Evolutionary conservation across 2,797 vertebrate genomes (phyloP).

Genomic region (Kryptopterus vitreolus): DNA sequence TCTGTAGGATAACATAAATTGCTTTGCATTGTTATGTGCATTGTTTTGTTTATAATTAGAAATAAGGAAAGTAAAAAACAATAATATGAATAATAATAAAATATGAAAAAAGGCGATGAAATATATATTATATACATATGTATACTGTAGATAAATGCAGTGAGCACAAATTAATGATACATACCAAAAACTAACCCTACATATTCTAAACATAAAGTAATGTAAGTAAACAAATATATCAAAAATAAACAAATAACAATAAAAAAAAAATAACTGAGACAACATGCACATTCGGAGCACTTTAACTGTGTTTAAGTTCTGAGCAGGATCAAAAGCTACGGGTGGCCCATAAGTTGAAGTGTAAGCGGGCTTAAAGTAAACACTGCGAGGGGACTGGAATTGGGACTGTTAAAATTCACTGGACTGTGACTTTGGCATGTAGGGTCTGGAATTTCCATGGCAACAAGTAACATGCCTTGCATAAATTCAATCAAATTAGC

Average conservation of each 20-base stretch:
- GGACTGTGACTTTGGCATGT: constrained; percentile 34
- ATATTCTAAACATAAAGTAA: constrained; percentile 3
- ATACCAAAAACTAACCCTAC: background rate
- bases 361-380: constrained; percentile 41
- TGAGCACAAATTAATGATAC: background rate
- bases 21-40: no score
- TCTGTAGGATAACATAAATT: no score
- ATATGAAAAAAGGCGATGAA: no score
- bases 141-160: no score
- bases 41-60: no score
- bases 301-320: constrained; percentile 27
- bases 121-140: no score
- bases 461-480: constrained; percentile 27
- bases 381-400: constrained; percentile 16
- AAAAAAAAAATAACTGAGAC: background rate
- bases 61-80: no score
- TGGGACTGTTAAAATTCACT: constrained; percentile 33
- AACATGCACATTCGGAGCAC: background rate
- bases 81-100: no score
- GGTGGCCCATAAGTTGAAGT: constrained; percentile 30
- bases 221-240: background rate
- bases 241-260: no score
- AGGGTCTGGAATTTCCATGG: constrained; percentile 20
- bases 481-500: constrained; percentile 39
- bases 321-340: constrained; percentile 39